phyloP scores from a whole-genome alignment of 1,140 invertebrate species.

The Bicyclus anynana region DNA sequence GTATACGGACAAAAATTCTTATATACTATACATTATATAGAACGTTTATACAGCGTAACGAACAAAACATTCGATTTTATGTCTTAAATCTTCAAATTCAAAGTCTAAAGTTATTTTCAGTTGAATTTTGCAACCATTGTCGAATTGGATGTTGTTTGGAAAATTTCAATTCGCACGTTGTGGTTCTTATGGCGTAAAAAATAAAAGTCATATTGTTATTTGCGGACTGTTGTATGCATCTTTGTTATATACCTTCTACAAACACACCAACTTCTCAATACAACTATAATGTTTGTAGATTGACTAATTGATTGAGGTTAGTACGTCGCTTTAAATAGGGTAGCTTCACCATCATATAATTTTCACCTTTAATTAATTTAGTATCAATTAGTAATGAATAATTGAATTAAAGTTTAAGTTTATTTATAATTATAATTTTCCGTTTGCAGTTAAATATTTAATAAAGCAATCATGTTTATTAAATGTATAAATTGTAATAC shows the following conservation, averaged over 20 bases:
- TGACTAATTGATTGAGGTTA: too few relatives aligned
- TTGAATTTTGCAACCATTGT: conserved; percentile 15
- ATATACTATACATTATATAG: too few relatives aligned
- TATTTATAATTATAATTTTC: too few relatives aligned
- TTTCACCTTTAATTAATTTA: too few relatives aligned
- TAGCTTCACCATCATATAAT: too few relatives aligned
- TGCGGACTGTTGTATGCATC: conserved; percentile 22
- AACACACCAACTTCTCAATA: background rate
- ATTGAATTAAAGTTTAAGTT: too few relatives aligned
- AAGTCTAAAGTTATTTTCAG: conserved; percentile 13
- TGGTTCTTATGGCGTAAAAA: conserved; percentile 36
- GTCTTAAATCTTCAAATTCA: conserved; percentile 28
- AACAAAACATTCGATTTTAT: conserved; percentile 27
- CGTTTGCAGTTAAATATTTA: too few relatives aligned
- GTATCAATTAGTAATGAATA: too few relatives aligned
- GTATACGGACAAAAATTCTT: conserved; percentile 43
- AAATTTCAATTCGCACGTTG: conserved; percentile 30
- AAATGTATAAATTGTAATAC: too few relatives aligned
- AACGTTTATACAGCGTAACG: background rate
- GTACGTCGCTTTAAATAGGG: too few relatives aligned
- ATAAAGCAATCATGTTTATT: too few relatives aligned
- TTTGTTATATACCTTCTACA: background rate
- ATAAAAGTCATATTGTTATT: conserved; percentile 36
- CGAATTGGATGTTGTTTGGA: conserved; percentile 20
- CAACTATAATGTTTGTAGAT: background rate